Base-by-base conservation (phyloP, 2,113 vertebrate species). In the Percina caprodes region DNA sequence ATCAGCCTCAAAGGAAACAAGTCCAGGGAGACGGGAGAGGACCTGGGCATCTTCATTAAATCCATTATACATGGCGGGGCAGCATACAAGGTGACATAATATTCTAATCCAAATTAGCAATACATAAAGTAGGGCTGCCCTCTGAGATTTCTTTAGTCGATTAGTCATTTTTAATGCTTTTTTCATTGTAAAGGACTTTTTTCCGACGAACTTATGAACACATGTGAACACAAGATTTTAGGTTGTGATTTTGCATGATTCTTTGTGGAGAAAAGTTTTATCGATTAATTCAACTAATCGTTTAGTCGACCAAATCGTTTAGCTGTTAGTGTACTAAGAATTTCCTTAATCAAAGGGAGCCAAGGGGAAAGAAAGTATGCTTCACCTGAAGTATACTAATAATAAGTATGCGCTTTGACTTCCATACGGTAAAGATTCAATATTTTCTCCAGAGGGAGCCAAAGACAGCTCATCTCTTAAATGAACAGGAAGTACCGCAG, bases 1-100 rank as follows among this genome's bases (percentile, higher is more conserved):
- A 91, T 99, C 91, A 99, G 98, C 92, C 95, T 99, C 79, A 99
- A 99, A 93, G 98, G 98, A 77, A 99, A 99, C 93, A 99, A 99
- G 91, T 97, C 98, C 69, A 94, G 97, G 66, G 97, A 99, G 92
- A 99, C 97, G 0, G 96, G 97, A 70, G 96, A 96, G 26, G 98
- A 99, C 93, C 94, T 99, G 89, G 98, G 98, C 30, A 99, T 99
- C 94, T 99, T 99, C 90, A 98, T 99, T 92, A 99, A 99, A 88
- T 98, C 97, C 9, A 91, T 99, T 81, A 99, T 99, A 89, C 97
- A 98, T 0, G 97, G 98, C 93, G 98, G 98, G 45, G 98, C 98
- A 68, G 98, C 98, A 13, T 98, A 96, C 93, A 99, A 99, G 98
- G 98, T 99, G 83, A 84, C 18, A 0, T n/a, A 2, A 35, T 45